Evolutionary conservation across 64 coral and sea anemone species (phyloP), one percentile per base, ranked within the genome.

Genomic region (Catalaphyllia jardinei): DNA sequence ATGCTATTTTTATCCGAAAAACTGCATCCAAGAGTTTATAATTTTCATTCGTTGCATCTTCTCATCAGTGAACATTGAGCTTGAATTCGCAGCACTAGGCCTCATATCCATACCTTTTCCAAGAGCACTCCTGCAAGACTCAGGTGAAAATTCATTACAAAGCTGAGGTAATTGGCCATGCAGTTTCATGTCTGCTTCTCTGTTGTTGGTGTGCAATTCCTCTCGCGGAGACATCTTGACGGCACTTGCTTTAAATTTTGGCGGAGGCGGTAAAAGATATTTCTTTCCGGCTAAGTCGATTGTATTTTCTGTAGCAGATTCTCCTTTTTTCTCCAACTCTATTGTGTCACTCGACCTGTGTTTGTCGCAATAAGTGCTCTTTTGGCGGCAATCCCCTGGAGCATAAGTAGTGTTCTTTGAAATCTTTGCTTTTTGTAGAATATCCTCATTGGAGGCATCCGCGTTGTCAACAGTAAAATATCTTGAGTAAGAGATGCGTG

Each of bases 21-120:
- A 91, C 24, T 84, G 71, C 89, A 91, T 91, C 89, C 89, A 91
- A 14, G 72, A 85, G 20, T 91, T 74, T 27, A 91, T 91, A 84
- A 84, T 91, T 65, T 73, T 91, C 54, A 74, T 31, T 65, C 81
- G 52, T 71, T 85, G 81, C 24, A 27, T 71, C 15, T 85, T 19
- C 24, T 85, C 63, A 7, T 85, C 79, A 38, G 7, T 20, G 29
- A 62, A 55, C 62, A 31, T 55, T 9, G 19, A 35, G 31, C 19
- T 51, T 50, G 60, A 71, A 12, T 39, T 85, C 15, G 7, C 35
- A 16, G 81, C 29, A 12, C 11, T 22, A 51, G 33, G 24, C n/a
- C 31, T 50, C 5, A 20, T 3, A 31, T 62, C 7, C 0, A 33
- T 0, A 12, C 62, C 18, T 29, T 71, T 14, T 3, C 30, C 61